Percentiles rank a stretch among this genome's conserved stretches.
These are phyloP conservation scores for Clamator glandarius DNA, from an alignment of 2,797 vertebrate genomes.

Conservation along the genomic window DNA sequence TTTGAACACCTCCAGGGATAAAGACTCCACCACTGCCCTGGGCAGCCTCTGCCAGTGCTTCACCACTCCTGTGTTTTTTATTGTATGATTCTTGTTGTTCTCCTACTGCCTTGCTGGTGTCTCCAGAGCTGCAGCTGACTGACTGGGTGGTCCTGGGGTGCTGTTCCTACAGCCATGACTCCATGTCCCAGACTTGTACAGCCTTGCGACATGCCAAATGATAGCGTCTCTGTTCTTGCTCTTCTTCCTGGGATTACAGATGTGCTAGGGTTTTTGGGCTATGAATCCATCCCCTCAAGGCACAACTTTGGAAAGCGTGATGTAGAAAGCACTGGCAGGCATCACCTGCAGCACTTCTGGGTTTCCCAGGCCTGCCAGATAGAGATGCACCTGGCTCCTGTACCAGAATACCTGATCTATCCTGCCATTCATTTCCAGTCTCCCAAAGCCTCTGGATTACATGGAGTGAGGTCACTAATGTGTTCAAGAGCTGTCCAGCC, in stretches of 20 bases:
- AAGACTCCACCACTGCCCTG: too few species aligned
- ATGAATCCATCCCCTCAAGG: not conserved
- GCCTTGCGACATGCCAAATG: not conserved
- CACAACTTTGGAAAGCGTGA: not conserved
- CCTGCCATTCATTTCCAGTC: not conserved
- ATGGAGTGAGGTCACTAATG: accelerated
- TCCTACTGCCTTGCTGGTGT: not conserved
- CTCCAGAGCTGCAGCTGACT: not conserved
- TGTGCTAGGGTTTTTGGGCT: not conserved
- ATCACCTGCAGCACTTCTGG: not conserved
- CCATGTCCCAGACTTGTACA: not conserved
- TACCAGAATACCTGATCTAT: not conserved
- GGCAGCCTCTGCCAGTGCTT: too few species aligned
- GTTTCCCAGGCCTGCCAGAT: not conserved
- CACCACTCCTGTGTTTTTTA: not conserved
- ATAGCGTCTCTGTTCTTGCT: not conserved
- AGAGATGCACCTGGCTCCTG: not conserved
- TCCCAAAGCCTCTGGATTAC: not conserved
- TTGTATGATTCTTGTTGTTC: not conserved
- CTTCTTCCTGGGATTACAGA: not conserved
- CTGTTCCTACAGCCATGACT: not conserved
- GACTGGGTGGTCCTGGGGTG: not conserved
- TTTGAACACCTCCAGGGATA: too few species aligned
- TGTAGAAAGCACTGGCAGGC: not conserved
- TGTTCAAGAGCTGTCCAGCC: not conserved